These are phyloP conservation scores for Psephotus haematonotus DNA, from an alignment of 2,113 vertebrate species.

Conservation along the genomic window DNA sequence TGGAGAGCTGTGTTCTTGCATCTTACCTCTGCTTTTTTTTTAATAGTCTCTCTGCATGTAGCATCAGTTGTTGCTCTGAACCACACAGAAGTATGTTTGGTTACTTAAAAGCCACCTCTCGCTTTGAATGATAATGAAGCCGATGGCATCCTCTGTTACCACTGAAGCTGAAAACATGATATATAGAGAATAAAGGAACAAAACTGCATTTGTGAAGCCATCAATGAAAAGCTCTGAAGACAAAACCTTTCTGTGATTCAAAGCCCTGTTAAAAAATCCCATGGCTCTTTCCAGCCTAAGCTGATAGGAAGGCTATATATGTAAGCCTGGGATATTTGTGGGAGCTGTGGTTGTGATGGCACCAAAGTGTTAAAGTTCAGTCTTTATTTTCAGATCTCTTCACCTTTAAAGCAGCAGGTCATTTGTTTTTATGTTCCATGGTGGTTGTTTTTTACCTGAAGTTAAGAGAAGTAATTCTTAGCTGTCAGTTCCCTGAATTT, in stretches of 20 bases:
- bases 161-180: not conserved
- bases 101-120: not conserved
- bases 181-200: not conserved
- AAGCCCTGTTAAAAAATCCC: not conserved
- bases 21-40: not conserved
- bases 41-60: not conserved
- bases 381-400: constrained; percentile 5
- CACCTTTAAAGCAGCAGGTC: constrained; percentile 6
- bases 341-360: not conserved
- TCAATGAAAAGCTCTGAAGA: not conserved
- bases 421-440: not conserved
- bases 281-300: not conserved
- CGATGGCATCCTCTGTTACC: not conserved
- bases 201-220: not conserved
- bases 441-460: not conserved
- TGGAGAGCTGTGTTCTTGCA: not conserved
- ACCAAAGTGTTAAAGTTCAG: not conserved
- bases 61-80: not conserved
- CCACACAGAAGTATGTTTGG: not conserved
- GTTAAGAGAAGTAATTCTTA: not conserved
- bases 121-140: not conserved
- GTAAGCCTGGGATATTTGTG: not conserved
- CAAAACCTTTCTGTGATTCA: not conserved
- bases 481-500: not conserved
- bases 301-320: not conserved